Conservation (phyloP, 1,140 invertebrate genomes). For the Asobara japonica region DNA sequence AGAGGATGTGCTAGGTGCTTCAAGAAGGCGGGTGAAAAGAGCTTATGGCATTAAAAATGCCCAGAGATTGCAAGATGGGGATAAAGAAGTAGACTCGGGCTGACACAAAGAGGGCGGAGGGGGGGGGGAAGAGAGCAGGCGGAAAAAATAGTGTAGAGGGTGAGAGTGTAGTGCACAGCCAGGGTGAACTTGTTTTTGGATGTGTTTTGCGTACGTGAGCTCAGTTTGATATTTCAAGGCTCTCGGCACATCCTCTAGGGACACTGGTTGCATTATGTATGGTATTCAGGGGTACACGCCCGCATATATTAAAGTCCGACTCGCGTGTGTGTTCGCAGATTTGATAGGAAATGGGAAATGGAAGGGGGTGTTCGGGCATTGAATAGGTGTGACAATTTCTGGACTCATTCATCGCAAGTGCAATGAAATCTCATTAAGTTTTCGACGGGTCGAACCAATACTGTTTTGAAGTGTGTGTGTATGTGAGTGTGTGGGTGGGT, state of each 20-base stretch:
- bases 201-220: not conserved
- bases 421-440: too few species aligned
- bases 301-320: not conserved
- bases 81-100: slow-evolving; percentile 6
- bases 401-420: too few species aligned
- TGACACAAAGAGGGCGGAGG: not conserved
- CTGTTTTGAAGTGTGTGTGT: too few species aligned
- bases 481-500: too few species aligned
- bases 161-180: not conserved
- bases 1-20: not conserved
- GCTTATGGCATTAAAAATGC: slow-evolving; percentile 22
- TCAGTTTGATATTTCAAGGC: not conserved
- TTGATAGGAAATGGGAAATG: not conserved
- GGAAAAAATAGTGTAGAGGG: not conserved
- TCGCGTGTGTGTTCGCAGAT: not conserved
- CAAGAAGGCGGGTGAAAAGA: not conserved
- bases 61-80: not conserved
- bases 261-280: slow-evolving; percentile 37
- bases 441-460: too few species aligned
- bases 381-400: too few species aligned
- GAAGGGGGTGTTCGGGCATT: not conserved
- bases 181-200: not conserved
- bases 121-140: too few species aligned
- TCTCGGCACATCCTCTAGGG: not conserved
- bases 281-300: slow-evolving; percentile 4